phyloP scores from a whole-genome alignment of 2,797 vertebrate species.

The Scyliorhinus canicula region DNA sequence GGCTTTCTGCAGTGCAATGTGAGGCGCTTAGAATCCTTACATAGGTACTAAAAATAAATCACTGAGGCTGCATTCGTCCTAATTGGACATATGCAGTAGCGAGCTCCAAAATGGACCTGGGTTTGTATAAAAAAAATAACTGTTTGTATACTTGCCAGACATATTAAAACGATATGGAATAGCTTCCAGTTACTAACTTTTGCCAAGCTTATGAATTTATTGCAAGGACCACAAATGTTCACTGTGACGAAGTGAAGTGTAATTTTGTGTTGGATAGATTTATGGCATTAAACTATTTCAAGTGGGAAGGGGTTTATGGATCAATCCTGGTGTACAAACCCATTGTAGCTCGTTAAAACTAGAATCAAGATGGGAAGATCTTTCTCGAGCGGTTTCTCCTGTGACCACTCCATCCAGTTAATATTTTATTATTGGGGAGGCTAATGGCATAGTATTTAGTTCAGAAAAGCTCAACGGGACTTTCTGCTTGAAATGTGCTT shows the following conservation, averaged over 20 bases:
- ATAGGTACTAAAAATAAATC: background rate
- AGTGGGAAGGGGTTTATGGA: too few species aligned
- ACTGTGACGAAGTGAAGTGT: background rate
- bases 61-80: background rate
- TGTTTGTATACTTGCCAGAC: background rate
- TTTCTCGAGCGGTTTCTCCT: background rate
- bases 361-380: background rate
- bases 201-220: background rate
- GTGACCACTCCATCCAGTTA: background rate
- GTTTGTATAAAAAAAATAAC: background rate
- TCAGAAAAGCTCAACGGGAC: background rate
- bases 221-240: background rate
- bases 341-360: background rate
- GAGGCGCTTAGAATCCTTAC: background rate
- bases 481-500: background rate
- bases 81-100: background rate
- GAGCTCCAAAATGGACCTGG: background rate
- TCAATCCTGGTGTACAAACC: background rate
- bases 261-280: background rate
- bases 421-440: background rate
- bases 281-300: conserved; percentile 2
- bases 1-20: background rate
- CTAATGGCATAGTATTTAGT: background rate
- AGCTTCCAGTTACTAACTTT: background rate
- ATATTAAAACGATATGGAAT: background rate